Evolutionary conservation across 2,113 vertebrate species (phyloP).

Genomic region (Larimichthys polyactis): DNA sequence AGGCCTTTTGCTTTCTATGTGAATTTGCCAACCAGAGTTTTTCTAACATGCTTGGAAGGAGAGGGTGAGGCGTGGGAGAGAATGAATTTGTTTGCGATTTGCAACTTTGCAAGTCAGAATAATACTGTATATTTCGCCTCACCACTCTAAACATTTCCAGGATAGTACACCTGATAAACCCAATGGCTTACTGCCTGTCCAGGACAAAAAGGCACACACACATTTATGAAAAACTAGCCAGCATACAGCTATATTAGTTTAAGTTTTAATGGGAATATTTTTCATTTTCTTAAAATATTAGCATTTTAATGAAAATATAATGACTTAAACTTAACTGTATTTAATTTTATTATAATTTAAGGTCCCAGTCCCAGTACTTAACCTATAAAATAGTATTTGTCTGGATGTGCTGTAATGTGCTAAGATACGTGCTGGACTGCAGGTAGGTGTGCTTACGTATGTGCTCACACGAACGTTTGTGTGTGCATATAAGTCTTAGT

Average conservation of each 20-base stretch:
- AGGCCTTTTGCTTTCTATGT: too few relatives aligned
- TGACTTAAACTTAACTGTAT: too few relatives aligned
- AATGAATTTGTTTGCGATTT: background rate
- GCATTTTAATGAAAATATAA: background rate
- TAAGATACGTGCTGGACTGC: background rate
- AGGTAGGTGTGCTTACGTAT: slow-evolving; percentile 34
- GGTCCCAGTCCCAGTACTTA: background rate
- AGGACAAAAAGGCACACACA: background rate
- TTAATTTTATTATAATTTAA: background rate
- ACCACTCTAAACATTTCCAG: background rate
- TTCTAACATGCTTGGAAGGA: too few relatives aligned
- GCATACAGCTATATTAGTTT: too few relatives aligned
- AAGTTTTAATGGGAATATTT: background rate
- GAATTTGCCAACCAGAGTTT: too few relatives aligned
- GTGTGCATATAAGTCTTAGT: background rate
- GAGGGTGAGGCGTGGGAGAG: too few relatives aligned
- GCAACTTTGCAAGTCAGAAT: background rate
- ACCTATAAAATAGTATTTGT: background rate
- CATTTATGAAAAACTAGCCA: too few relatives aligned
- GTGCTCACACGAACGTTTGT: background rate
- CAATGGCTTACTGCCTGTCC: too few relatives aligned
- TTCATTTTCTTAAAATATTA: background rate
- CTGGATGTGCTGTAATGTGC: background rate
- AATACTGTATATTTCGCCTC: background rate
- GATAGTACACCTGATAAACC: background rate